phyloP scores from a whole-genome alignment of 2,888 invertebrate genomes.

The Ennomos quercinarius region DNA sequence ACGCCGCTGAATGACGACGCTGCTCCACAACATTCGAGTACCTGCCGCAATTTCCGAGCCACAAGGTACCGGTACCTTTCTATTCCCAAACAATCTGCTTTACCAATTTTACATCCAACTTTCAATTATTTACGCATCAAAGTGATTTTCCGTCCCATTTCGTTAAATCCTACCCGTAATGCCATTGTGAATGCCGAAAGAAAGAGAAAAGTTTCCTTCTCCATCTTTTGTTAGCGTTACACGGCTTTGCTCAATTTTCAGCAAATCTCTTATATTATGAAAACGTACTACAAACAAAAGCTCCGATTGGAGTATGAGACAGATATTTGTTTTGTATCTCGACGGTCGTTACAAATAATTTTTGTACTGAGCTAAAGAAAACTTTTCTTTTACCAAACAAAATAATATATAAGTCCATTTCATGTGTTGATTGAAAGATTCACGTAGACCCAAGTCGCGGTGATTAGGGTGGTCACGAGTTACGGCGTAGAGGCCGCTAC shows the following conservation, averaged over 20 bases:
- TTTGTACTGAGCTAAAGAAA: slow-evolving; percentile 1
- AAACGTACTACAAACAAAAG: slow-evolving; percentile 1
- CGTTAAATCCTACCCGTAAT: slow-evolving; percentile 60
- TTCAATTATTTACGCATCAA: slow-evolving; percentile 70
- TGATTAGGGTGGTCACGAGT: slow-evolving; percentile 50
- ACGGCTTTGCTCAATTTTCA: slow-evolving; percentile 46
- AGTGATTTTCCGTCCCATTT: slow-evolving; percentile 66
- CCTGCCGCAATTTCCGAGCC: slow-evolving; percentile 2
- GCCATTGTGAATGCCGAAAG: slow-evolving; percentile 58
- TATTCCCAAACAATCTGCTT: slow-evolving; percentile 48
- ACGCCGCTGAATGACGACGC: slow-evolving; percentile 3
- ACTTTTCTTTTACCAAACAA: slow-evolving; percentile 14
- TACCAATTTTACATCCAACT: slow-evolving; percentile 59
- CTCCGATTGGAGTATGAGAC: neutral
- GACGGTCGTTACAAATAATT: neutral
- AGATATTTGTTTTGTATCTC: slow-evolving; percentile 10
- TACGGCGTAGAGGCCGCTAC: slow-evolving; percentile 38
- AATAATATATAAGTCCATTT: slow-evolving; percentile 43
- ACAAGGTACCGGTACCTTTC: neutral
- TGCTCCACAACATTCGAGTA: slow-evolving; percentile 22
- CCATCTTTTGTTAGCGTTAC: slow-evolving; percentile 52
- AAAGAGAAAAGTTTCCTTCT: slow-evolving; percentile 49
- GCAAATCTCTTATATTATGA: slow-evolving; percentile 24
- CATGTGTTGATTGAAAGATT: slow-evolving; percentile 57
- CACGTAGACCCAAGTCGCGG: slow-evolving; percentile 29